A percentile compares a stretch with the other conserved stretches of the same genome.
phyloP scores from a whole-genome alignment of 2,113 vertebrate species.

The Tachysurus vachellii region DNA sequence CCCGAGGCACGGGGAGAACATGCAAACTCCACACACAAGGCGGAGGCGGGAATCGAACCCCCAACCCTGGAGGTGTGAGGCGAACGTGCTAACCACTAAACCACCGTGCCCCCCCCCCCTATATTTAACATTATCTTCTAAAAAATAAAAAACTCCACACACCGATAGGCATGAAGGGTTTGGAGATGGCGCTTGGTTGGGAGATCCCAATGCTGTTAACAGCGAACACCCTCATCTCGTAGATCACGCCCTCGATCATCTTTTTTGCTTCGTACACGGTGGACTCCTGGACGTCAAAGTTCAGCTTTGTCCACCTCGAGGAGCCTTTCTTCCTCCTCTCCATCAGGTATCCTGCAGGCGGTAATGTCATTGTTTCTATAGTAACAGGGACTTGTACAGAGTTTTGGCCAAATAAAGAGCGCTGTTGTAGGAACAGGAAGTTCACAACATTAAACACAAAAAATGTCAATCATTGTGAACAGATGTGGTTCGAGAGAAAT shows the following conservation, averaged over 20 bases:
- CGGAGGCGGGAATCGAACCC: no score
- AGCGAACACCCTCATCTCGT: conserved; percentile 89
- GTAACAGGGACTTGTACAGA: background rate
- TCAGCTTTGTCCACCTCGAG: conserved; percentile 86
- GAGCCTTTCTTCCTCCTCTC: conserved; percentile 89
- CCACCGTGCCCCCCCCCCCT: no score
- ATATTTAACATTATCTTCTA: background rate
- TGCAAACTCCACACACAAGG: no score
- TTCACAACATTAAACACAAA: background rate
- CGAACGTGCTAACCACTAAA: no score
- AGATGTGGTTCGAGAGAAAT: background rate
- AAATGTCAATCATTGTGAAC: background rate
- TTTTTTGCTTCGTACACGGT: conserved; percentile 81
- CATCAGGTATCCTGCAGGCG: conserved; percentile 81
- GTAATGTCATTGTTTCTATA: background rate
- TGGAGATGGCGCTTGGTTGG: conserved; percentile 79
- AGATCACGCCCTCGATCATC: conserved; percentile 88
- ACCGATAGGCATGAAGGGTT: conserved; percentile 81
- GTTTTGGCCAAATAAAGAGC: no score
- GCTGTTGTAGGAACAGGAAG: no score
- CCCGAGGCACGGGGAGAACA: no score
- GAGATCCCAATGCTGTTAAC: conserved; percentile 86
- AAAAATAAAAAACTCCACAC: conserved; percentile 30
- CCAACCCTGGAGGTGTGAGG: no score
- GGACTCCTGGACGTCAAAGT: conserved; percentile 83